Percentiles rank a stretch among this genome's conserved stretches.
Conservation (phyloP, 1,140 invertebrate species). For the Achroia grisella region DNA sequence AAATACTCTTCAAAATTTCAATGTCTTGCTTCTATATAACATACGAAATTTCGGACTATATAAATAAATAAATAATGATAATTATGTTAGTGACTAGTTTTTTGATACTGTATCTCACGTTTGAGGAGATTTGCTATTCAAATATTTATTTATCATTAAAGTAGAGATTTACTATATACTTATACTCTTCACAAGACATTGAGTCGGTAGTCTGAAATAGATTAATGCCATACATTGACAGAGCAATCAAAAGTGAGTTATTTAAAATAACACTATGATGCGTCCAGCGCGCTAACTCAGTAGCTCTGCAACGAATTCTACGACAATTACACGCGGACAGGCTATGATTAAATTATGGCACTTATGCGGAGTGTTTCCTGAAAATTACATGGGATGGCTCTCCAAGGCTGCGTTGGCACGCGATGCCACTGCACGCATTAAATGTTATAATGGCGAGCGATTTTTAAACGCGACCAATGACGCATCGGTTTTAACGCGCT, state of each 20-base stretch:
- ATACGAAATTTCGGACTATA: too few relatives aligned
- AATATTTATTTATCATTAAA: too few relatives aligned
- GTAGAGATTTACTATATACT: too few relatives aligned
- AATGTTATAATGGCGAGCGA: conserved; percentile 46
- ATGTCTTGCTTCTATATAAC: too few relatives aligned
- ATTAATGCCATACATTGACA: conserved; percentile 7
- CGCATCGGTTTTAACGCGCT: conserved; percentile 66
- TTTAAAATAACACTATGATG: conserved; percentile 16
- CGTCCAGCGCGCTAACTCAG: conserved; percentile 32
- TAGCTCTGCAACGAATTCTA: conserved; percentile 61
- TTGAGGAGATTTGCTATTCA: too few relatives aligned
- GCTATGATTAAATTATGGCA: conserved; percentile 71
- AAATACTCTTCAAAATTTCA: too few relatives aligned
- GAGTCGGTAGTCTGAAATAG: too few relatives aligned
- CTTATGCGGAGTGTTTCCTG: conserved; percentile 68
- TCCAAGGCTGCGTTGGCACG: conserved; percentile 63
- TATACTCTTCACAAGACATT: too few relatives aligned
- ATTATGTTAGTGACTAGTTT: too few relatives aligned
- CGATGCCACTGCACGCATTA: conserved; percentile 63
- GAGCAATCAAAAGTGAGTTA: conserved; percentile 31
- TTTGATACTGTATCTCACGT: too few relatives aligned
- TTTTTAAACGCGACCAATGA: conserved; percentile 67
- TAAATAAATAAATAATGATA: too few relatives aligned
- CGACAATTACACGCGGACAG: conserved; percentile 64
- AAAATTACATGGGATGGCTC: conserved; percentile 71